Percentiles rank a stretch among this genome's conserved stretches.
phyloP scores from a whole-genome alignment of 2,113 vertebrate species.

The Salminus brasiliensis region DNA sequence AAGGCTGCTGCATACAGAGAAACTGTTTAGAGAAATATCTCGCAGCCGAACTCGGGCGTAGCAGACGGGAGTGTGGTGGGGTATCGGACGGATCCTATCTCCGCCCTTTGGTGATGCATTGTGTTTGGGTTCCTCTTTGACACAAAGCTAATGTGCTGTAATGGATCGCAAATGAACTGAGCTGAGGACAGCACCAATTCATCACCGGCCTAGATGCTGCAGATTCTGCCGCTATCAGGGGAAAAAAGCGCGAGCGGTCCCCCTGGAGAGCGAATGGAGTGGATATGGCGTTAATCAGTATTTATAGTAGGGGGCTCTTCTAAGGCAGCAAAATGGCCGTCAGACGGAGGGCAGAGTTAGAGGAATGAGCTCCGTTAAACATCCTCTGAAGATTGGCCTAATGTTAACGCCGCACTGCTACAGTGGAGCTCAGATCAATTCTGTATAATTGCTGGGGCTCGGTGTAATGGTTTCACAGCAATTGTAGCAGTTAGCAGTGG shows the following conservation, averaged over 20 bases:
- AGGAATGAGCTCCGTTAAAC: slow-evolving; percentile 33
- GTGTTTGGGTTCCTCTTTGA: slow-evolving; percentile 71
- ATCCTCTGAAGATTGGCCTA: slow-evolving; percentile 54
- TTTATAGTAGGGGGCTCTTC: slow-evolving; percentile 41
- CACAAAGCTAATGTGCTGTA: slow-evolving; percentile 74
- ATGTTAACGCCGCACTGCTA: slow-evolving; percentile 62
- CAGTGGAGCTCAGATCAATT: slow-evolving; percentile 67
- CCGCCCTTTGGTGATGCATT: slow-evolving; percentile 67
- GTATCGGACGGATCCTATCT: slow-evolving; percentile 43
- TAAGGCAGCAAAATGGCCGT: slow-evolving; percentile 49
- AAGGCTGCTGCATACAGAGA: too few species aligned
- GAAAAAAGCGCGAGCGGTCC: slow-evolving; percentile 52
- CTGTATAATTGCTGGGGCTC: slow-evolving; percentile 55
- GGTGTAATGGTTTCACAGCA: slow-evolving; percentile 32
- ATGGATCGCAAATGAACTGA: slow-evolving; percentile 77
- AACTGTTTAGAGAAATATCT: background rate
- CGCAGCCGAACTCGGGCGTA: background rate
- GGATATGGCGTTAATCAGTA: slow-evolving; percentile 71
- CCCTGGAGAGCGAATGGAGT: slow-evolving; percentile 71
- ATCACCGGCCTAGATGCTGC: slow-evolving; percentile 68
- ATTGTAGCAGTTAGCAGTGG: slow-evolving; percentile 22
- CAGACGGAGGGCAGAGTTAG: slow-evolving; percentile 19
- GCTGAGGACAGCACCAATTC: slow-evolving; percentile 68
- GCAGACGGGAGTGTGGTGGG: slow-evolving; percentile 22
- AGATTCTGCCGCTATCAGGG: slow-evolving; percentile 55